Base-by-base conservation (phyloP, 1,140 invertebrate species). In the Drosophila lini region DNA sequence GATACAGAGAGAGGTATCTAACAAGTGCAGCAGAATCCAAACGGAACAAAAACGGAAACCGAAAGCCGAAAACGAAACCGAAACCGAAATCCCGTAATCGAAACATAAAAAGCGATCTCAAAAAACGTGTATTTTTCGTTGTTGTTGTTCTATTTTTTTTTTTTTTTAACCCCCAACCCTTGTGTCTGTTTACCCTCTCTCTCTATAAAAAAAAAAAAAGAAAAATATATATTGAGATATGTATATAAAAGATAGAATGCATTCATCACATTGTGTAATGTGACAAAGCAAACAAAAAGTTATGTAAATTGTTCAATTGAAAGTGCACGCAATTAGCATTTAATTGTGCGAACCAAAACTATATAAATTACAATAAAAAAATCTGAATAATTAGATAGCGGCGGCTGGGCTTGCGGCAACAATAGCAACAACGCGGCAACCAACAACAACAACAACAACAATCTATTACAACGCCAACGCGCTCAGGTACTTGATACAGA, bases 271-370 rank as follows among this genome's bases (percentile, higher is more conserved):
- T 71, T 71, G 69, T 71, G 69, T 71, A 71, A 71, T 71, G 69
- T 71, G 69, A 71, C 69, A 41, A 58, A 61, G 44, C 57, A 74
- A 48, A 36, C 55, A 62, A 48, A 70, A 67, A 77, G 45, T 56
- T 52, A 68, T 44, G 41, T 53, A 78, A 71, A 71, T 71, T 71
- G 68, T 70, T 58, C 71, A 82, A 65, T 63, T 81, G 58, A 34
- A 78, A 70, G 74, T 76, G 63, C 60, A 59, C 64, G 64, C 67
- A 76, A 74, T 81, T 80, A 76, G 76, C 74, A 81, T 86, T 85
- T 85, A 81, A 86, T 86, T 85, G 82, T 85, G 81, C 75, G 74
- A 86, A 85, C 41, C 55, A 64, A 64, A 74, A 70, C 64, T 71
- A 67, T 44, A 47, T 70, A 60, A 41, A 53, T 44, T 60, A 69